These are phyloP conservation scores for Phylloscopus trochiloides DNA, from an alignment of 2,113 vertebrate species.

Conservation along the genomic window DNA sequence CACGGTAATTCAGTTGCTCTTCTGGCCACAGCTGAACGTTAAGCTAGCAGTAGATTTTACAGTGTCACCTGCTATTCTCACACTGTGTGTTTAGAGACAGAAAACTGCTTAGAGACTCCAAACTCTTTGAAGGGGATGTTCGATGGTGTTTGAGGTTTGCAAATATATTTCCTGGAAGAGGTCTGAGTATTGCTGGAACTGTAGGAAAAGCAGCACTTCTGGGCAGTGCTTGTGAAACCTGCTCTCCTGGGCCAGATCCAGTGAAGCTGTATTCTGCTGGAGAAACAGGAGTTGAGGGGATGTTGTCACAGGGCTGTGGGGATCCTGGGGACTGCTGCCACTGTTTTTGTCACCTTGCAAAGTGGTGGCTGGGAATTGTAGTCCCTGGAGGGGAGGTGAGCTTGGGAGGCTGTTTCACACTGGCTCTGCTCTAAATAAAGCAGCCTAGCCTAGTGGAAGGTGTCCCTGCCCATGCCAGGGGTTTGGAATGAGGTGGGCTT, in stretches of 20 bases:
- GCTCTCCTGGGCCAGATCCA: neutral
- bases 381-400: neutral
- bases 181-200: neutral
- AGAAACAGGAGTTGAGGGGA: neutral
- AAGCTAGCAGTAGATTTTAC: neutral
- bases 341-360: neutral
- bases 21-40: neutral
- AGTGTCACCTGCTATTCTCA: neutral
- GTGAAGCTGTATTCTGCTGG: neutral
- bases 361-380: neutral
- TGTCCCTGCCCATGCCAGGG: neutral
- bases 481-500: neutral
- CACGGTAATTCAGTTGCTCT: neutral
- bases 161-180: neutral
- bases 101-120: neutral
- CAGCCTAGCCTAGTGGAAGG: neutral
- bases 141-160: neutral
- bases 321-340: neutral
- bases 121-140: neutral
- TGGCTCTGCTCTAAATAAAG: neutral
- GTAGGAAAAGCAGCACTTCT: neutral
- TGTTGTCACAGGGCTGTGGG: neutral
- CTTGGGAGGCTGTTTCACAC: accelerated
- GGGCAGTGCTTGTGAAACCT: neutral
- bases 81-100: neutral